Percentiles rank a stretch among this genome's conserved stretches.
Evolutionary conservation across 92 coral and sea anemone genomes (phyloP).

Genomic region (Zoanthus solanderi): DNA sequence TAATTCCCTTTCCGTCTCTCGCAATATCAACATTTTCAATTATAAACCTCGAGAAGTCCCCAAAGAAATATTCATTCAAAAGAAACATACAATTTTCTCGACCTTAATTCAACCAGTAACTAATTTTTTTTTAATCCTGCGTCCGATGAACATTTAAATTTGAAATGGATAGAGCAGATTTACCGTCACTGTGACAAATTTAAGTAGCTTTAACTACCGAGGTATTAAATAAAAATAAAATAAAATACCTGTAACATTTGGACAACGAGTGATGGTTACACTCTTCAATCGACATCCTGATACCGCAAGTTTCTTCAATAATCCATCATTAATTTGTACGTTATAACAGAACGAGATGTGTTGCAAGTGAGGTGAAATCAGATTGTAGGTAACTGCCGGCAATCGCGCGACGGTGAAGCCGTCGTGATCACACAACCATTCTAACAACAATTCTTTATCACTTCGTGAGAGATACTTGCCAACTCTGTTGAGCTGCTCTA

Average conservation of each 20-base stretch:
- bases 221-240: no score
- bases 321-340: slow-evolving; percentile 68
- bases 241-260: slow-evolving; percentile 65
- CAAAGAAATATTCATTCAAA: no score
- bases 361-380: slow-evolving; percentile 67
- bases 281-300: slow-evolving; percentile 70
- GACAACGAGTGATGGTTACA: slow-evolving; percentile 63
- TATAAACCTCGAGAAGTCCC: no score
- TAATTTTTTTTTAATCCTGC: no score
- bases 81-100: no score
- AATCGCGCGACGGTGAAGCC: slow-evolving; percentile 67
- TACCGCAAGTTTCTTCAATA: slow-evolving; percentile 64
- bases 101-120: no score
- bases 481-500: slow-evolving; percentile 66
- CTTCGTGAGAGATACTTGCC: slow-evolving; percentile 69
- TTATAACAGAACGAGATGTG: slow-evolving; percentile 69
- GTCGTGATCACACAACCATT: slow-evolving; percentile 86
- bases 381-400: slow-evolving; percentile 66
- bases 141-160: no score
- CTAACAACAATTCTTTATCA: slow-evolving; percentile 76
- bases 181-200: no score
- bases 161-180: no score
- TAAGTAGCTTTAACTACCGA: no score
- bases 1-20: no score
- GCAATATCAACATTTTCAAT: no score